Percentiles rank a stretch among this genome's conserved stretches.
These are phyloP conservation scores for Tetropium fuscum DNA, from an alignment of 2,888 invertebrate genomes.

Conservation along the genomic window DNA sequence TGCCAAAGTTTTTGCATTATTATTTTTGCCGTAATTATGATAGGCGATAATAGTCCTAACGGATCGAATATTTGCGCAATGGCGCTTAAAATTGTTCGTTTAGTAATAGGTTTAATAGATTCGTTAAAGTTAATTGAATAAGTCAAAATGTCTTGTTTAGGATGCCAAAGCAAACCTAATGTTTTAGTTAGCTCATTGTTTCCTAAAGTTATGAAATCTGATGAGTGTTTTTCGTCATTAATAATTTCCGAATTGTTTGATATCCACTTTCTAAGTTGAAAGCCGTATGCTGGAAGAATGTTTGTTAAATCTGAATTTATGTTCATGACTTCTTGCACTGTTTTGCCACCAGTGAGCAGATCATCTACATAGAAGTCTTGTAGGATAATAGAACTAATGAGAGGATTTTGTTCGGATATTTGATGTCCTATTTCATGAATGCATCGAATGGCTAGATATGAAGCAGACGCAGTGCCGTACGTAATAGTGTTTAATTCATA, in stretches of 20 bases:
- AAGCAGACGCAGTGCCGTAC: neutral
- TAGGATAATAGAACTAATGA: slow-evolving; percentile 3
- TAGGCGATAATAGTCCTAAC: neutral
- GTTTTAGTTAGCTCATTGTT: too few species aligned
- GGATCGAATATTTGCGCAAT: slow-evolving; percentile 2
- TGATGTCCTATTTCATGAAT: neutral
- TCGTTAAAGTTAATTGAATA: neutral
- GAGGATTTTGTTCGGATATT: slow-evolving; percentile 1
- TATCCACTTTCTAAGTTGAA: neutral
- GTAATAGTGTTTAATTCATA: neutral
- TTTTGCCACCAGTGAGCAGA: neutral
- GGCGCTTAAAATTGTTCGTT: slow-evolving; percentile 2
- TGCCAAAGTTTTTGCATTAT: slow-evolving; percentile 25
- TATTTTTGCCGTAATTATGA: slow-evolving; percentile 8
- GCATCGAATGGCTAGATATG: neutral
- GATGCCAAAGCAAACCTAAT: slow-evolving; percentile 4
- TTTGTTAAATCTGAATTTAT: slow-evolving; percentile 4
- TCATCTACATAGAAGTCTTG: slow-evolving; percentile 7
- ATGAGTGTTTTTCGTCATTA: neutral
- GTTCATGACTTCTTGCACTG: neutral
- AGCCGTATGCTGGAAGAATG: neutral
- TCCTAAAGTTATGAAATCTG: neutral
- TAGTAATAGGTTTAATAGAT: neutral
- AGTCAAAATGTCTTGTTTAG: slow-evolving; percentile 8
- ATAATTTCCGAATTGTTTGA: neutral